Evolutionary conservation across 2,113 vertebrate species (phyloP), one percentile per base, ranked within the genome.

Genomic region (Melanerpes formicivorus): DNA sequence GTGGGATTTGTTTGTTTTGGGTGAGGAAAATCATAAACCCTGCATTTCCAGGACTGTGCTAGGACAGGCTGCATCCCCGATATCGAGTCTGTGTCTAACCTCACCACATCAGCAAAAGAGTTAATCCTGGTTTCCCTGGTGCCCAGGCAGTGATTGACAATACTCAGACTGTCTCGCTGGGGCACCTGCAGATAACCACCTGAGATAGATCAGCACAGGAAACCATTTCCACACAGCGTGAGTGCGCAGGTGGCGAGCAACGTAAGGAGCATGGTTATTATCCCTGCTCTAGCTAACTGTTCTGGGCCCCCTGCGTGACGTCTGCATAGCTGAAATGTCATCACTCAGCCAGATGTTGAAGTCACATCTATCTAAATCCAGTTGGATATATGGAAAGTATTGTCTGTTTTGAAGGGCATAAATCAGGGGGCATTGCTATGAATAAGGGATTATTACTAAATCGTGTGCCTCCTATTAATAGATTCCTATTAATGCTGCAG

Each of bases 401-500:
- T 95, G 84, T 80, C 86, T 72, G 8, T 96, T 90, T 72, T 82
- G 94, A 83, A 67, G 69, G 60, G 82, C 67, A 95, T 97, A 97
- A 97, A 97, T 97, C 96, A 95, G 64, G 4, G 60, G 75, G 56
- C 65, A 84, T 93, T 97, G 95, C 92, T 95, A 78, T 93, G 95
- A 96, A 94, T 97, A 93, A 88, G 75, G 95, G 95, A 97, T 96
- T 96, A 97, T 95, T 83, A 89, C 74, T 88, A 81, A 96, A 96
- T 93, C 2, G 3, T 94, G 94, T 82, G 92, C 89, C 95, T 97
- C 95, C 96, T 97, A 96, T 97, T 97, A 97, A 96, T 96, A 97
- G 94, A 95, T 85, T 83, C 86, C 93, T 96, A 93, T 98, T 98
- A 97, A 96, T 96, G 95, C 44, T 96, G 96, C 97, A 98, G 97